Base-by-base conservation (phyloP, 2,888 invertebrate genomes). In the Nymphalis polychloros region DNA sequence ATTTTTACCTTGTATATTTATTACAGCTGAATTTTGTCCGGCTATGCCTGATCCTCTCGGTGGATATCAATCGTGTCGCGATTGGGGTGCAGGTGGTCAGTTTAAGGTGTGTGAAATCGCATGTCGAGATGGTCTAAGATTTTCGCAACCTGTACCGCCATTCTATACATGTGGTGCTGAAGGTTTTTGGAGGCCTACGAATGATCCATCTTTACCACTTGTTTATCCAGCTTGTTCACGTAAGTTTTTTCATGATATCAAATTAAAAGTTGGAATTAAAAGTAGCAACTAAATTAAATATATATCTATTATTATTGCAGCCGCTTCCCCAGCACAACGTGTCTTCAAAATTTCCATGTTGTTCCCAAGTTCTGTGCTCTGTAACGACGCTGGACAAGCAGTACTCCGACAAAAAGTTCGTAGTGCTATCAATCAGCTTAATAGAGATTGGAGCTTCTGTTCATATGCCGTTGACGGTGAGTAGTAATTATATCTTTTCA, bases 131-230 rank as follows among this genome's bases (percentile, higher is more conserved):
- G 97, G 97, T n/a, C 91, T 97, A 8, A 93, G 96, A 75, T 99
- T 99, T 93, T 98, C 98, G 0, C 97, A 97, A 82, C 95, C 95
- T 67, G 97, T 98, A n/a, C 98, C 99, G 1, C 96, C 97, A 76
- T 99, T 99, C 93, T 99, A 98, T 86, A 98, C 98, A 1, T 99
- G 99, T 83, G 98, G 98, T n/a, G 97, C 97, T 64, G 98, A 99
- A 94, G 99, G 99, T 52, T 97, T 98, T 89, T 99, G 99, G 99
- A 94, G 98, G 77, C 98, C 98, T 63, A 97, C 97, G 0, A 93
- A 91, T 49, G 95, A 97, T 81, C 97, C 97, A 10, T 94, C 93
- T 59, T 92, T 96, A 78, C 97, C 97, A 46, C 90, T 98, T 75
- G 93, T 97, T n/a, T 98, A 97, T 81, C 98, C 98, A 68, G 97